Evolutionary conservation across 2,797 vertebrate species (phyloP).

Genomic region (Sparus aurata): DNA sequence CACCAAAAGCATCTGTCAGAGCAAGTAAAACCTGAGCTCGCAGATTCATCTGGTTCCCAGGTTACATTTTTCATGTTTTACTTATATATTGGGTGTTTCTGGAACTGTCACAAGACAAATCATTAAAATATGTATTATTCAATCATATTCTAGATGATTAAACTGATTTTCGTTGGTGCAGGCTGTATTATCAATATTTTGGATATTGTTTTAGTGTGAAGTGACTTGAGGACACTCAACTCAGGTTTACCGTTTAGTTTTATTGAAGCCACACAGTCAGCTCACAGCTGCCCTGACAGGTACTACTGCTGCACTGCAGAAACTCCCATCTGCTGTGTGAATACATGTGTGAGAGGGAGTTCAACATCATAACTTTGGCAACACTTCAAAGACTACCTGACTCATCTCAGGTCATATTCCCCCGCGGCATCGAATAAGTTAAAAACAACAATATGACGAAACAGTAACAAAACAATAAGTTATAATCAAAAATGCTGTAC

Average conservation of each 20-base stretch:
- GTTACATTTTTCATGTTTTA: background rate
- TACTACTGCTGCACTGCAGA: constrained; percentile 34
- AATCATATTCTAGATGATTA: too few relatives aligned
- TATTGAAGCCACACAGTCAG: constrained; percentile 63
- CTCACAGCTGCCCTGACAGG: constrained; percentile 33
- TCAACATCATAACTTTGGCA: constrained; percentile 47
- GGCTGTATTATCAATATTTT: background rate
- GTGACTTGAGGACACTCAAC: constrained; percentile 22
- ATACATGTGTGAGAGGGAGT: constrained; percentile 2
- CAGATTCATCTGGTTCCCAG: too few relatives aligned
- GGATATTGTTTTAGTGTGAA: background rate
- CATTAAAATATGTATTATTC: background rate
- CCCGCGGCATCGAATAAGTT: constrained; percentile 58
- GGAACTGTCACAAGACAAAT: background rate
- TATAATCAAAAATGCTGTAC: constrained; percentile 22
- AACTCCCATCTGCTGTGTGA: constrained; percentile 44
- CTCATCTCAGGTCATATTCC: constrained; percentile 7
- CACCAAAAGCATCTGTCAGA: too few relatives aligned
- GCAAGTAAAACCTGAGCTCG: too few relatives aligned
- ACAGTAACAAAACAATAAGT: constrained; percentile 51
- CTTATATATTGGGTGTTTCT: background rate
- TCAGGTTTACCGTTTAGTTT: constrained; percentile 50
- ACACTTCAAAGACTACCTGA: constrained; percentile 43
- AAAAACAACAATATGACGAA: constrained; percentile 23
- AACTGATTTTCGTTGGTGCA: background rate